phyloP scores from a whole-genome alignment of 1,140 invertebrate genomes.

The Euborellia annulipes region DNA sequence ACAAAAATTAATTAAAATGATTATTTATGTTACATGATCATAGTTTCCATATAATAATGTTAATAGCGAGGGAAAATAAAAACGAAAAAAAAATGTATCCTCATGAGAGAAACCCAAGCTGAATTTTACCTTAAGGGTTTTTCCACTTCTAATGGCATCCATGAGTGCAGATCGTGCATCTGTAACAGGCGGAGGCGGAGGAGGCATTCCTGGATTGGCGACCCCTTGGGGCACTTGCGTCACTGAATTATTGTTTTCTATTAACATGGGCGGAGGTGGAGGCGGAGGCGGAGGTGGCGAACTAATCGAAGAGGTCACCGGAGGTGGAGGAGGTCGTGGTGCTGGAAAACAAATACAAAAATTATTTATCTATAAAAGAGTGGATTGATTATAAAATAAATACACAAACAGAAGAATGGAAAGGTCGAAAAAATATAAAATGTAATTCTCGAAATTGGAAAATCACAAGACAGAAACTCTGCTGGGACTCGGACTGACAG shows the following conservation, averaged over 20 bases:
- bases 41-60: neutral
- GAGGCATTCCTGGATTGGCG: constrained; percentile 18
- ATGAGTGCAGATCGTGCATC: constrained; percentile 52
- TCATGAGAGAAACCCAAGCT: constrained; percentile 1
- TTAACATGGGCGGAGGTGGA: constrained; percentile 25
- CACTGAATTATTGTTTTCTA: constrained; percentile 18
- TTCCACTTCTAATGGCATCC: constrained; percentile 59
- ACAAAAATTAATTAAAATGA: constrained; percentile 4
- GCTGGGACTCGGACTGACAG: too few relatives aligned
- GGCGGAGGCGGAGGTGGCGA: constrained; percentile 19
- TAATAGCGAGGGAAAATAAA: constrained; percentile 6
- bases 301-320: constrained; percentile 26
- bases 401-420: too few relatives aligned
- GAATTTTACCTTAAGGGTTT: constrained; percentile 36
- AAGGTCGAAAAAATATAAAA: too few relatives aligned
- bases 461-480: too few relatives aligned
- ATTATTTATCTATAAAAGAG: too few relatives aligned
- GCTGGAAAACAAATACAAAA: constrained; percentile 6
- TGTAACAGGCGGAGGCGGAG: constrained; percentile 20
- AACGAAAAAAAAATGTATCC: neutral
- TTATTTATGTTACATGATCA: neutral
- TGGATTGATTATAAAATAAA: too few relatives aligned
- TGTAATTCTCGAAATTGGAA: too few relatives aligned
- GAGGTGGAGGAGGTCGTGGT: constrained; percentile 25
- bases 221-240: constrained; percentile 9